Evolutionary conservation across 1,140 invertebrate species (phyloP).

Genomic region (Acromyrmex heyeri): DNA sequence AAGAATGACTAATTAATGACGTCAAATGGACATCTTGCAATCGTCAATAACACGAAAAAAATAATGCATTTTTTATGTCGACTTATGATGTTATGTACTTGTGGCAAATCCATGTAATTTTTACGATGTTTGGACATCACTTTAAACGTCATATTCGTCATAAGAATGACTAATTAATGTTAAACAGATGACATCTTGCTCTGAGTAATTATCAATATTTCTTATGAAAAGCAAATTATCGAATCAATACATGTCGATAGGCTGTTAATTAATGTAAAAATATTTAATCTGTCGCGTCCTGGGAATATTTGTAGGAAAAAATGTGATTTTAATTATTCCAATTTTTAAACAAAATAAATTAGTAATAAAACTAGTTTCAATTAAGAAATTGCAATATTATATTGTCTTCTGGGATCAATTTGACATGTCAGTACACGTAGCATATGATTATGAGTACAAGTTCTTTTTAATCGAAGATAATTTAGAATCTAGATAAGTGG

Average conservation of each 20-base stretch:
- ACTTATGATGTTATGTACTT: too few species aligned
- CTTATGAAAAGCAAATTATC: conserved; percentile 21
- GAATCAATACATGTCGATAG: conserved; percentile 13
- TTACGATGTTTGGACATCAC: too few species aligned
- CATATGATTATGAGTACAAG: conserved; percentile 12
- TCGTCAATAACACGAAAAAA: too few species aligned
- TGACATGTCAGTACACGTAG: conserved; percentile 35
- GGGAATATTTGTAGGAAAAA: background rate
- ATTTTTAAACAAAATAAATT: conserved; percentile 35
- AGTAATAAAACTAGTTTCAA: conserved; percentile 58
- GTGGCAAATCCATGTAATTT: too few species aligned
- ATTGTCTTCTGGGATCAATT: conserved; percentile 61
- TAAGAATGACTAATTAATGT: too few species aligned
- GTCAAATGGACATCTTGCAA: too few species aligned
- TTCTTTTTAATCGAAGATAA: conserved; percentile 51
- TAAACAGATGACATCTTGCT: too few species aligned
- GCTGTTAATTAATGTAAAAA: conserved; percentile 33
- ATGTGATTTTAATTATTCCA: conserved; percentile 53
- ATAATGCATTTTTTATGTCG: too few species aligned
- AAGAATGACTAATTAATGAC: too few species aligned
- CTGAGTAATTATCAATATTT: background rate
- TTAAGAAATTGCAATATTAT: conserved; percentile 63
- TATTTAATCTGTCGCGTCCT: background rate
- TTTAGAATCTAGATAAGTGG: conserved; percentile 66
- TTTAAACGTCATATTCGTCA: too few species aligned